A percentile compares a stretch with the other conserved stretches of the same genome.
These are phyloP conservation scores for Dendrolimus houi DNA, from an alignment of 2,888 invertebrate species.

Conservation along the genomic window DNA sequence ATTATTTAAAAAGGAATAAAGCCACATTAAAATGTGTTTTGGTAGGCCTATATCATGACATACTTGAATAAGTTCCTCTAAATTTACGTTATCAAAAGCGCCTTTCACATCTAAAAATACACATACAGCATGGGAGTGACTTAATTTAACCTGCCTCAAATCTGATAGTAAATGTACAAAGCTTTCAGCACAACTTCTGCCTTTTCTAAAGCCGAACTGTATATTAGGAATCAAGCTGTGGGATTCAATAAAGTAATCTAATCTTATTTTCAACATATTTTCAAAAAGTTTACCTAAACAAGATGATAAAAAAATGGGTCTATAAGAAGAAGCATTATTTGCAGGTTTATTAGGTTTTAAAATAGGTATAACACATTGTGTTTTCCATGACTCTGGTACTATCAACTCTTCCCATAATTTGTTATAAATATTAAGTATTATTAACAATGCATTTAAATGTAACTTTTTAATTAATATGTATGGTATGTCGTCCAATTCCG, in stretches of 20 bases:
- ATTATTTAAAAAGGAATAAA: not conserved
- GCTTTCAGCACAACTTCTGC: constrained; percentile 9
- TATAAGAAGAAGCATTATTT: not conserved
- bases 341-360: too few species aligned
- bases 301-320: constrained; percentile 5
- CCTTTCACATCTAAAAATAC: constrained; percentile 1
- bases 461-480: too few species aligned
- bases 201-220: constrained; percentile 7
- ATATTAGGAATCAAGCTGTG: not conserved
- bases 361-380: too few species aligned
- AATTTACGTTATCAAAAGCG: constrained; percentile 1
- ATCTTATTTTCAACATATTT: constrained; percentile 5
- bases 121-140: constrained; percentile 2
- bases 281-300: constrained; percentile 10
- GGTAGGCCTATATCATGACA: not conserved
- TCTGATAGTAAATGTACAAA: constrained; percentile 4
- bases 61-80: not conserved
- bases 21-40: not conserved
- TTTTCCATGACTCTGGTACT: too few species aligned
- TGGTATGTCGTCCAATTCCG: too few species aligned
- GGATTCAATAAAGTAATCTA: constrained; percentile 1
- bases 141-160: constrained; percentile 2
- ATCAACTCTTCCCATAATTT: too few species aligned
- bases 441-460: too few species aligned
- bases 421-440: too few species aligned